Evolutionary conservation across 2,888 invertebrate species (phyloP), one percentile per base, ranked within the genome.

Genomic region (Melangyna quadrimaculata): DNA sequence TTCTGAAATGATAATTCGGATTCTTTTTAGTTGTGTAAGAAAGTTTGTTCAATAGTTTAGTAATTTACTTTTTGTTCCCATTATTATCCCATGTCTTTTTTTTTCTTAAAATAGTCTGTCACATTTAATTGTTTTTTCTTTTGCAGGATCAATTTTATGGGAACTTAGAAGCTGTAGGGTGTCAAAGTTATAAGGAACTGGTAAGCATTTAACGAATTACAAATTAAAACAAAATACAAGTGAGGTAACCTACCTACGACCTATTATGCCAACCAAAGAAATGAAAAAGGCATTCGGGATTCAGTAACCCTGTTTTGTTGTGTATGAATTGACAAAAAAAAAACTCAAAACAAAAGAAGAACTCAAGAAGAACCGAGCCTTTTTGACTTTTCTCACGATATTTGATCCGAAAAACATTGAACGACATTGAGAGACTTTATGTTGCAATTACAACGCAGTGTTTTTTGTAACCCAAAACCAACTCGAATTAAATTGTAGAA

Each of bases 111-210:
- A 32, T 32, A 32, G 1, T 1, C 8, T 8, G 7, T 6, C 1
- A 32, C 32, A 8, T 32, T n/a, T n/a, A 40, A n/a, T 7, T 40
- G 7, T 1, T 27, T 32, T 55, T 35, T 65, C 19, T 65, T 65
- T 35, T 74, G 12, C 81, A 86, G 86, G 78, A 81, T 22, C 67
- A 69, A 29, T 72, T 72, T 24, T 81, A 77, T 69, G 81, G 63
- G 57, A 73, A 67, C 17, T 17, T 86, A 27, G 53, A 73, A 63
- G 55, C 40, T 14, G 29, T 81, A 37, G 86, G 86, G 37, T 86
- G 86, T 43, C 24, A 43, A 51, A 77, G 61, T 57, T 81, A 86
- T 40, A 78, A 77, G 59, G 77, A 86, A 40, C 51, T 86, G 86
- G 86, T 86, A 65, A 81, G 86, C 77, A 35, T 55, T 22, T 43